These are phyloP conservation scores for Nomia melanderi DNA, from an alignment of 1,140 invertebrate genomes.

Conservation along the genomic window DNA sequence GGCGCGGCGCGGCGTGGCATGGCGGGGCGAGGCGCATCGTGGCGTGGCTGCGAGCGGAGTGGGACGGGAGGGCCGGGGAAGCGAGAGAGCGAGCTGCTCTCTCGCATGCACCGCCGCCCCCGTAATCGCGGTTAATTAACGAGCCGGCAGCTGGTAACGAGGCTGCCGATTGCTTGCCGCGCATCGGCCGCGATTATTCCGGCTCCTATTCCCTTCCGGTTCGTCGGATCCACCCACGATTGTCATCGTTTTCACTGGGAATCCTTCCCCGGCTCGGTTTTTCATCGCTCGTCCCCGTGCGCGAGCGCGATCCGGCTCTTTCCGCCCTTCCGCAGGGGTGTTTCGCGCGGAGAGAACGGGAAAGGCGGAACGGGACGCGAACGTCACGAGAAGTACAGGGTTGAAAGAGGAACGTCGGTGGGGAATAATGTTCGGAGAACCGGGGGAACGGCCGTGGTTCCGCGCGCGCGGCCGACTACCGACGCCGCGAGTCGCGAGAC, in stretches of 20 bases:
- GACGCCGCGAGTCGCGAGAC: background rate
- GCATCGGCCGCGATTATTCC: constrained; percentile 70
- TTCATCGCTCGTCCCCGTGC: background rate
- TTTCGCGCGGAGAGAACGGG: background rate
- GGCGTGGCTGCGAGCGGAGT: background rate
- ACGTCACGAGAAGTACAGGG: no score
- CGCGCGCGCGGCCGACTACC: no score
- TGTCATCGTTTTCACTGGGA: constrained; percentile 41
- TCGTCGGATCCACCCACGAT: constrained; percentile 53
- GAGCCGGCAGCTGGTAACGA: constrained; percentile 71
- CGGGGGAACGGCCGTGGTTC: background rate
- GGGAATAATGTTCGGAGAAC: no score
- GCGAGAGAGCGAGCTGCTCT: constrained; percentile 44
- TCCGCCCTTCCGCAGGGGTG: no score
- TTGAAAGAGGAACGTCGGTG: no score
- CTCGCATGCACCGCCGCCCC: constrained; percentile 71
- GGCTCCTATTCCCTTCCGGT: constrained; percentile 61
- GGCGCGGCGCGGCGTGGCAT: background rate
- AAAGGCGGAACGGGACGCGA: no score
- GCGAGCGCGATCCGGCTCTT: background rate
- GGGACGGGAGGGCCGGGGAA: constrained; percentile 17
- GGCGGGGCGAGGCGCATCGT: background rate
- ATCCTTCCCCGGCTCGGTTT: background rate
- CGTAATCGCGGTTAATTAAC: constrained; percentile 77
- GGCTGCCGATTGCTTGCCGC: constrained; percentile 72